Evolutionary conservation across 2,113 vertebrate genomes (phyloP).

Genomic region (Xiphophorus couchianus): DNA sequence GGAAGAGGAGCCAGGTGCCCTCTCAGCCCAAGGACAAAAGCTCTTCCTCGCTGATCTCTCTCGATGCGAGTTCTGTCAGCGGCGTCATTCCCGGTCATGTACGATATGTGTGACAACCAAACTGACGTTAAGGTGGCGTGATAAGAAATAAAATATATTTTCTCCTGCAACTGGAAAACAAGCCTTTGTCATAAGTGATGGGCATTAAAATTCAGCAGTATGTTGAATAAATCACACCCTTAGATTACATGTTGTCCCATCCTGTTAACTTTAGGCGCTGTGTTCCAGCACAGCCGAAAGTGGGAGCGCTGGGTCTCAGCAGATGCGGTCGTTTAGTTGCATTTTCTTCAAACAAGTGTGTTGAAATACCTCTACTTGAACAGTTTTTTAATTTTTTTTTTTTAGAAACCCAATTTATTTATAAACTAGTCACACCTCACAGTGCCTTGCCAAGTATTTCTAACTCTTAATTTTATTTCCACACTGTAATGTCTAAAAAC

Average conservation of each 20-base stretch:
- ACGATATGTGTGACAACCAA: conserved; percentile 53
- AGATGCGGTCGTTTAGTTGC: conserved; percentile 50
- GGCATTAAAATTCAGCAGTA: conserved; percentile 74
- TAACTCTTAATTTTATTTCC: neutral
- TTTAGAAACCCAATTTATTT: neutral
- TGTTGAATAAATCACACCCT: conserved; percentile 78
- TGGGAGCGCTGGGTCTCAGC: conserved; percentile 55
- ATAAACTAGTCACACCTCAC: neutral
- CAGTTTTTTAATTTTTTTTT: neutral
- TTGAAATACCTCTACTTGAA: neutral
- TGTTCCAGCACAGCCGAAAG: conserved; percentile 52
- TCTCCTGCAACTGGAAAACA: conserved; percentile 48
- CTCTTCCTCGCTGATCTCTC: conserved; percentile 75
- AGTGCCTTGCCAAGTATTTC: neutral
- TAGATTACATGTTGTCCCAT: conserved; percentile 73
- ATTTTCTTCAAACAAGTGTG: neutral
- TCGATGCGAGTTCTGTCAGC: conserved; percentile 63
- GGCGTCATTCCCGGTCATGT: conserved; percentile 64
- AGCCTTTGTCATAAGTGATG: conserved; percentile 58
- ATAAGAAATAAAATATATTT: conserved; percentile 48
- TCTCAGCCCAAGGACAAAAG: conserved; percentile 81
- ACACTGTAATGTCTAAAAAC: neutral
- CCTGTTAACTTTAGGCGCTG: conserved; percentile 72
- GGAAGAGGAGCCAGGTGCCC: conserved; percentile 79
- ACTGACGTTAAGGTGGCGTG: conserved; percentile 66